A percentile compares a stretch with the other conserved stretches of the same genome.
phyloP scores from a whole-genome alignment of 2,888 invertebrate species.

The Esperia sulphurella region DNA sequence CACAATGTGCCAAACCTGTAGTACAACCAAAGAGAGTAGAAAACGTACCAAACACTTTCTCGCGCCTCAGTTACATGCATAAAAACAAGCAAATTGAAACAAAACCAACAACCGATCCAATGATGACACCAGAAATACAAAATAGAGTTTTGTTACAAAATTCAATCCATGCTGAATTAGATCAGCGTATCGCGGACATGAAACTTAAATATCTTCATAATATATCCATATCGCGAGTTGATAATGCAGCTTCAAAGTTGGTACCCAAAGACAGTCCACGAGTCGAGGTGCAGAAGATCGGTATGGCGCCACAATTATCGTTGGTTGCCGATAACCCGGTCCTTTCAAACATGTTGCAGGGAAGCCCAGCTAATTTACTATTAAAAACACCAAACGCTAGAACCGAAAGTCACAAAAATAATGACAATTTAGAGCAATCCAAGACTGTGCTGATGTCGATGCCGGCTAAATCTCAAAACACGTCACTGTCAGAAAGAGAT shows the following conservation, averaged over 20 bases:
- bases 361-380: not conserved
- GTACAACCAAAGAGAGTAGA: slow-evolving; percentile 46
- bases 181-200: slow-evolving; percentile 18
- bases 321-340: slow-evolving; percentile 12
- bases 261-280: slow-evolving; percentile 1
- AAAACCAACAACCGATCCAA: slow-evolving; percentile 19
- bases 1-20: slow-evolving; percentile 47
- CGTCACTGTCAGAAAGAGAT: slow-evolving; percentile 42
- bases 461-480: not conserved
- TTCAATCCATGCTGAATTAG: slow-evolving; percentile 12
- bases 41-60: slow-evolving; percentile 58
- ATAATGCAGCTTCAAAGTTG: not conserved
- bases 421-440: not conserved
- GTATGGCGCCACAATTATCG: slow-evolving; percentile 5
- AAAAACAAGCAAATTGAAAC: slow-evolving; percentile 54
- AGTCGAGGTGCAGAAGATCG: slow-evolving; percentile 8
- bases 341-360: slow-evolving; percentile 16
- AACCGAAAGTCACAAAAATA: not conserved
- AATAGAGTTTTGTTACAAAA: not conserved
- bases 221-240: not conserved
- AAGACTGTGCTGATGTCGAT: not conserved
- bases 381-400: not conserved
- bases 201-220: slow-evolving; percentile 10
- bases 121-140: slow-evolving; percentile 7
- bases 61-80: slow-evolving; percentile 65